Conservation (phyloP, 2,888 invertebrate species). For the Melanchra persicariae region DNA sequence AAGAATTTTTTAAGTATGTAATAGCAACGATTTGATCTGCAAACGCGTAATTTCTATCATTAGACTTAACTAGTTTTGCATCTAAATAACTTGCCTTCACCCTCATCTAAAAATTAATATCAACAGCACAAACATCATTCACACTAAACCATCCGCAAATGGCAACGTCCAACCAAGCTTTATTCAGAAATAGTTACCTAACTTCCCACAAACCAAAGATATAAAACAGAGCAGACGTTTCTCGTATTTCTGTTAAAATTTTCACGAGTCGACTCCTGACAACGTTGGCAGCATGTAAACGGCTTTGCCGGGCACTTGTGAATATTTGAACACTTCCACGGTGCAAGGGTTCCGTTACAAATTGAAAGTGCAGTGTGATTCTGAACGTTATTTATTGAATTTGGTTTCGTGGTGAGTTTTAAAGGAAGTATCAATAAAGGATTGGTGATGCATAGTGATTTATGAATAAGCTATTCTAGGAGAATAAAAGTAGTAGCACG, state of each 20-base stretch:
- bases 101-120: not conserved
- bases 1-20: no score
- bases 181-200: constrained; percentile 6
- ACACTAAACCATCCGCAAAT: not conserved
- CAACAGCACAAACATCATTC: not conserved
- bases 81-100: no score
- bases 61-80: not conserved
- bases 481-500: not conserved
- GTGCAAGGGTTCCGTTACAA: constrained; percentile 32
- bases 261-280: constrained; percentile 35
- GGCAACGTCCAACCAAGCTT: not conserved
- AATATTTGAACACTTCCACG: constrained; percentile 46
- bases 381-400: constrained; percentile 17
- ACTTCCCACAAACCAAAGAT: constrained; percentile 10
- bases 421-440: not conserved
- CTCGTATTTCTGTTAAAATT: constrained; percentile 41
- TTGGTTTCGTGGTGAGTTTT: constrained; percentile 11
- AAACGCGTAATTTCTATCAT: not conserved
- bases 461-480: not conserved
- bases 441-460: not conserved
- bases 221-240: constrained; percentile 22
- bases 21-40: no score
- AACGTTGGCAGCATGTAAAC: constrained; percentile 27
- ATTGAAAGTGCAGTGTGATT: constrained; percentile 54
- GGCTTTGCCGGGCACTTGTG: constrained; percentile 21